Base-by-base conservation (phyloP, 2,797 vertebrate species). In the Fistularia commersonii region DNA sequence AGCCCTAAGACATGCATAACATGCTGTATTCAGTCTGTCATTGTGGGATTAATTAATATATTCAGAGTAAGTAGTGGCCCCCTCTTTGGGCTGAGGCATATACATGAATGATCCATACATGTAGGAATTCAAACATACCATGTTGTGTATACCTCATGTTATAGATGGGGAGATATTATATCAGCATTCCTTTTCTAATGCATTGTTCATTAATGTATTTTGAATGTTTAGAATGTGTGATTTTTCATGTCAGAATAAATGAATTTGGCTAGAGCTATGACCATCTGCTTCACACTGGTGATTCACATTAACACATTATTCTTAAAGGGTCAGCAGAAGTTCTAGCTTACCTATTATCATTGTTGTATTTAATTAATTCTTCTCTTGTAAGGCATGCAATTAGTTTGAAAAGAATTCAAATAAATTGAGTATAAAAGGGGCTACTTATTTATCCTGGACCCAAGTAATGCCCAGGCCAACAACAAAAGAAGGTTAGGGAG, bases 31-130 rank as follows among this genome's bases (percentile, higher is more conserved):
- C 66, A 62, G 64, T 86, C 82, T 82, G 82, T 88, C 87, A 85
- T 77, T 74, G 32, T 40, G 13, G 76, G 83, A 80, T 84, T 90
- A 83, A 90, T 88, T 90, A 87, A 88, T 88, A 84, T 58, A 68
- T 78, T 83, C 57, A 45, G 72, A 52, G 57, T 80, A 84, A 58
- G 61, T 72, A 68, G 43, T 7, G 43, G 54, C 66, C 70, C 76
- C 76, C 79, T 73, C 64, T 61, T 64, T 65, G 68, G 75, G 54
- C 48, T 15, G 42, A 37, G 47, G 54, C 46, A 6, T 47, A 47
- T 60, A 54, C 65, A 52, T 66, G 66, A 66, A 64, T 64, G 51
- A 71, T 71, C 53, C 37, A 10, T 41, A 74, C 67, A 62, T 35
- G 9, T 55, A 47, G 33, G 35, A 48, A 41, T 48, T 40, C 36